Percentiles rank a stretch among this genome's conserved stretches.
Evolutionary conservation across 1,140 invertebrate genomes (phyloP).

Genomic region (Bombyx mandarina): DNA sequence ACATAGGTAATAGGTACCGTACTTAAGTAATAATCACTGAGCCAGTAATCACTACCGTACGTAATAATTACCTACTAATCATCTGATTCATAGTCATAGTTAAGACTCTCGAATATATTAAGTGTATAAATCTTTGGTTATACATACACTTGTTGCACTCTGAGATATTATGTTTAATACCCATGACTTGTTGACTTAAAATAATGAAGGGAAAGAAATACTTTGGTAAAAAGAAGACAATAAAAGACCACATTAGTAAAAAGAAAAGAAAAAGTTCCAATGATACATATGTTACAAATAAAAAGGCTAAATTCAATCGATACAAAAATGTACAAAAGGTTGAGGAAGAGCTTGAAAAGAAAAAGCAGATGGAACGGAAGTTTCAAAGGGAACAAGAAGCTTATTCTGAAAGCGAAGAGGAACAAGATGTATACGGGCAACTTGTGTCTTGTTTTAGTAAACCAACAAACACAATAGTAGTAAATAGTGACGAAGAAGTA

Average conservation of each 20-base stretch:
- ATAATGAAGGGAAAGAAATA: constrained; percentile 32
- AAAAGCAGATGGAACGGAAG: constrained; percentile 45
- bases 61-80: no score
- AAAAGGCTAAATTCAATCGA: constrained; percentile 61
- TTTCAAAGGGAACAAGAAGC: constrained; percentile 31
- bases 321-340: constrained; percentile 64
- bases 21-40: no score
- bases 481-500: constrained; percentile 37
- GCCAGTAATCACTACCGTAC: no score
- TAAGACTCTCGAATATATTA: no score
- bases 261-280: constrained; percentile 39
- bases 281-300: constrained; percentile 37
- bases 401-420: constrained; percentile 65
- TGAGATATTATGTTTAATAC: no score
- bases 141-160: no score
- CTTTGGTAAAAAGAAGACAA: constrained; percentile 28
- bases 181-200: no score
- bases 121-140: no score
- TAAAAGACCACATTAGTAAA: constrained; percentile 25
- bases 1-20: no score
- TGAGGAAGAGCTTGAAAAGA: constrained; percentile 55
- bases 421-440: constrained; percentile 69
- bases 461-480: constrained; percentile 20
- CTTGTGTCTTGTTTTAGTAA: constrained; percentile 71
- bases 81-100: no score